Evolutionary conservation across 1,140 invertebrate genomes (phyloP).

Genomic region (Metaphire vulgaris): DNA sequence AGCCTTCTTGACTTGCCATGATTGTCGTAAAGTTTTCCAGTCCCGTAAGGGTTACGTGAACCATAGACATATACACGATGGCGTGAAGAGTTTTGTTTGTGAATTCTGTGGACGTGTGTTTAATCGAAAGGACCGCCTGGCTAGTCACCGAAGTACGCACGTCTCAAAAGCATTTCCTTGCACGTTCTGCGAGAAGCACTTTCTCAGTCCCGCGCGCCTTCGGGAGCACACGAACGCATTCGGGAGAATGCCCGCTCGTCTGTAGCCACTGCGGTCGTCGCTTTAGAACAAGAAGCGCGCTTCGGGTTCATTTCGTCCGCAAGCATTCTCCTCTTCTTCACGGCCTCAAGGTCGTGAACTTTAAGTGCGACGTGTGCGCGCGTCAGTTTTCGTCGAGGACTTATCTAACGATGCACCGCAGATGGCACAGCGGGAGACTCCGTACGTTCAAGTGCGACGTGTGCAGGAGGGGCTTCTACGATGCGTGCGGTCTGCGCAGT

Average conservation of each 20-base stretch:
- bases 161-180: not conserved
- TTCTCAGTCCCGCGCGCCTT: not conserved
- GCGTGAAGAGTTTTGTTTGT: not conserved
- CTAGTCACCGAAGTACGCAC: not conserved
- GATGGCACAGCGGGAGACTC: not conserved
- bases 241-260: not conserved
- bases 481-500: not conserved
- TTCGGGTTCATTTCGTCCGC: not conserved
- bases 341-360: not conserved
- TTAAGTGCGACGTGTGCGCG: not conserved
- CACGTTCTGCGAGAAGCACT: not conserved
- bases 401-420: not conserved
- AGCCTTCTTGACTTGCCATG: not conserved
- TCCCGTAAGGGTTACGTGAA: not conserved
- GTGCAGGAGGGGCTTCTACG: not conserved
- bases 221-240: not conserved
- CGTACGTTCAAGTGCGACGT: not conserved
- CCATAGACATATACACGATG: not conserved
- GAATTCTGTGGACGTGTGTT: not conserved
- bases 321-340: not conserved
- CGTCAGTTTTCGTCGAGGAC: not conserved
- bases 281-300: not conserved
- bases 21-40: not conserved
- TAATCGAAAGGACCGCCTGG: not conserved
- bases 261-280: not conserved